A percentile compares a stretch with the other conserved stretches of the same genome.
These are phyloP conservation scores for Drosophila diplacantha DNA, from an alignment of 2,888 invertebrate species.

Conservation along the genomic window DNA sequence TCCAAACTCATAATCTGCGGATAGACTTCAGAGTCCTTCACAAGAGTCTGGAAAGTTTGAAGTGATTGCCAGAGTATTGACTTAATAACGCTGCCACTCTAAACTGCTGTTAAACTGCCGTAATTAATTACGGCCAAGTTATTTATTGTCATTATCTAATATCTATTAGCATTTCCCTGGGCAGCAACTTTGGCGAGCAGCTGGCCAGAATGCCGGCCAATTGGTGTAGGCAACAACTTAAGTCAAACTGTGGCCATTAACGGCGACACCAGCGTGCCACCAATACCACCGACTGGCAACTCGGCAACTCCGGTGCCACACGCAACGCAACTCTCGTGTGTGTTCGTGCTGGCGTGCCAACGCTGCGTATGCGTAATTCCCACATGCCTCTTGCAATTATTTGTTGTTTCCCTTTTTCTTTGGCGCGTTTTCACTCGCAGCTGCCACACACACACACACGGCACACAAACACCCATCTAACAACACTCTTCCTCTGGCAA, in stretches of 20 bases:
- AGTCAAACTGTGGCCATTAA: constrained; percentile 64
- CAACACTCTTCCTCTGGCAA: constrained; percentile 68
- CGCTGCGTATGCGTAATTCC: constrained; percentile 62
- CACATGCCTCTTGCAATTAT: constrained; percentile 55
- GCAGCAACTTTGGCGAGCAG: constrained; percentile 13
- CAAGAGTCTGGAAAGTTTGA: constrained; percentile 3
- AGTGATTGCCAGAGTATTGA: constrained; percentile 20
- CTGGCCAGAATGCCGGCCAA: constrained; percentile 19
- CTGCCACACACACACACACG: constrained; percentile 34
- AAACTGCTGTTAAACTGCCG: constrained; percentile 47
- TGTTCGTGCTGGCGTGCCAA: constrained; percentile 46
- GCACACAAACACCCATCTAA: constrained; percentile 41
- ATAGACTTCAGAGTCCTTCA: neutral
- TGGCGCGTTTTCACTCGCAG: constrained; percentile 47
- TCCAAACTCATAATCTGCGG: neutral
- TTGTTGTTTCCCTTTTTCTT: constrained; percentile 42
- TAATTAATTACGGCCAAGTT: constrained; percentile 61
- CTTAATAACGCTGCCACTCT: constrained; percentile 46
- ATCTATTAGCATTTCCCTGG: constrained; percentile 47
- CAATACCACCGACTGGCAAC: neutral
- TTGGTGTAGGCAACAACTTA: constrained; percentile 46
- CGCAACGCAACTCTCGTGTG: constrained; percentile 40
- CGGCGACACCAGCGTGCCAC: constrained; percentile 51
- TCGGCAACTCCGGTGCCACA: constrained; percentile 20
- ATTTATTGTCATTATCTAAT: constrained; percentile 64